phyloP scores from a whole-genome alignment of 2,797 vertebrate species.

The Australoheros facetus region DNA sequence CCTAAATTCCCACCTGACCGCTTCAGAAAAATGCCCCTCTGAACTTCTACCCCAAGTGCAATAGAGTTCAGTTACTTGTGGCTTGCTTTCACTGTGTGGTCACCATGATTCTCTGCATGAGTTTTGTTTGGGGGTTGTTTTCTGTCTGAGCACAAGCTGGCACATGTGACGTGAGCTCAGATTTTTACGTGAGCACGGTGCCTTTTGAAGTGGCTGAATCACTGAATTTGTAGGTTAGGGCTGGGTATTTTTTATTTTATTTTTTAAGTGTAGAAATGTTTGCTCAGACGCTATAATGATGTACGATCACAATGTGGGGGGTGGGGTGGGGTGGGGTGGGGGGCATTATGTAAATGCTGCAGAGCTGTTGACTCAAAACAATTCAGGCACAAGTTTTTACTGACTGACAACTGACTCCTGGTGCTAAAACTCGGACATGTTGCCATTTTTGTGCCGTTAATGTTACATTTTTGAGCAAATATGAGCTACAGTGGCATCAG shows the following conservation, averaged over 20 bases:
- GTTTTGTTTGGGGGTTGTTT: not conserved
- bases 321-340: not conserved
- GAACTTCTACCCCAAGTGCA: slow-evolving; percentile 36
- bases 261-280: not conserved
- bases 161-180: slow-evolving; percentile 1
- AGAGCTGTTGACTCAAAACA: not conserved
- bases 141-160: slow-evolving; percentile 3
- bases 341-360: not conserved
- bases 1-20: not conserved
- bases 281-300: not conserved
- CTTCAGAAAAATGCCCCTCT: not conserved
- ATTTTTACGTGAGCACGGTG: slow-evolving; percentile 39
- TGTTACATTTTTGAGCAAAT: not conserved
- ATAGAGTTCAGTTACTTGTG: slow-evolving; percentile 16
- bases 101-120: not conserved
- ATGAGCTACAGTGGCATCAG: not conserved
- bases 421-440: not conserved
- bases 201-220: slow-evolving; percentile 48
- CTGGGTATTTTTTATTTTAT: slow-evolving; percentile 49
- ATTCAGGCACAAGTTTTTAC: not conserved
- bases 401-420: not conserved
- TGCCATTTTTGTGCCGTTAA: not conserved
- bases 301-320: not conserved
- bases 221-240: slow-evolving; percentile 24
- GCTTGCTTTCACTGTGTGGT: slow-evolving; percentile 32